Conservation (phyloP, 1,140 invertebrate genomes). For the Vanessa atalanta region DNA sequence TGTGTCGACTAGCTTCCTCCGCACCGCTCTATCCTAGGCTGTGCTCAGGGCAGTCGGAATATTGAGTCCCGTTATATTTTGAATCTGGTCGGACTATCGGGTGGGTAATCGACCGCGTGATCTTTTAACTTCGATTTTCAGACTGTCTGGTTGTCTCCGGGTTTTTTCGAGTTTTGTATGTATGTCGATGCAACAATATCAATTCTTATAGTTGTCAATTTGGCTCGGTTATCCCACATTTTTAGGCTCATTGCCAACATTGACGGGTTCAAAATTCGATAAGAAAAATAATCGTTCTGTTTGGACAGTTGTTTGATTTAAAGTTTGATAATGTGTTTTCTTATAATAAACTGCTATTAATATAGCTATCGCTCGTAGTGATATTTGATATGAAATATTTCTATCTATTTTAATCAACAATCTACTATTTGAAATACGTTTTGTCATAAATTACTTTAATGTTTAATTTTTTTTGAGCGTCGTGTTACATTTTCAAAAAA, state of each 20-base stretch:
- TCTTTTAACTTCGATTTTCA: no score
- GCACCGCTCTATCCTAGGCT: no score
- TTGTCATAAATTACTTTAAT: no score
- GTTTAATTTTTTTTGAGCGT: no score
- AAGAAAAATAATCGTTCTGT: slow-evolving; percentile 36
- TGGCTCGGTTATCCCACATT: slow-evolving; percentile 33
- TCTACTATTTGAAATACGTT: no score
- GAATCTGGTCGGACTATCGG: no score
- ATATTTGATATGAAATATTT: neutral
- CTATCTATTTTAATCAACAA: neutral
- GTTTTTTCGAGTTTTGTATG: slow-evolving; percentile 1
- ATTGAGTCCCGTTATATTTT: no score
- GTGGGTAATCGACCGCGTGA: no score
- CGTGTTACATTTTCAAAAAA: no score
- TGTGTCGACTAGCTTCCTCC: no score
- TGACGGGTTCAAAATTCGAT: slow-evolving; percentile 32
- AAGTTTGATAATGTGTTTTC: slow-evolving; percentile 24
- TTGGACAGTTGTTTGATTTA: slow-evolving; percentile 32
- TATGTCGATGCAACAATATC: slow-evolving; percentile 20
- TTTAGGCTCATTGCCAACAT: slow-evolving; percentile 37
- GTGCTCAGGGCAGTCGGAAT: no score
- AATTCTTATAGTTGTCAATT: slow-evolving; percentile 37
- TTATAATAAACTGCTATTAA: slow-evolving; percentile 8
- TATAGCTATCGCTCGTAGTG: neutral
- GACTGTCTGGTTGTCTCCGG: neutral